phyloP scores from a whole-genome alignment of 2,113 vertebrate species.

The Dinomys branickii region DNA sequence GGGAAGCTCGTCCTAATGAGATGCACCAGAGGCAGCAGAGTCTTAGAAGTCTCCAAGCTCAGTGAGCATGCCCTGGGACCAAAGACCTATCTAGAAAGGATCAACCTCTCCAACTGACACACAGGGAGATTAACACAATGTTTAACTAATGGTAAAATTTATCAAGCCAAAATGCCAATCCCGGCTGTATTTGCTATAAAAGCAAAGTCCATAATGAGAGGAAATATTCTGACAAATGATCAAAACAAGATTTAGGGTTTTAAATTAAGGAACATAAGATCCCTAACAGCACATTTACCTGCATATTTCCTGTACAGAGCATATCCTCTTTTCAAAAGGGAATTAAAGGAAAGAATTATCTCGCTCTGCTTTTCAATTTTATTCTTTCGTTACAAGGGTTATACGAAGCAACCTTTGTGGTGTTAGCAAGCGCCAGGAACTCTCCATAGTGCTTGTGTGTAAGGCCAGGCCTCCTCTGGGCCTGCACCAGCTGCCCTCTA shows the following conservation, averaged over 20 bases:
- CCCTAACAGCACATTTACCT: neutral
- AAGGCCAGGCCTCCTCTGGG: neutral
- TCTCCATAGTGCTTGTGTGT: neutral
- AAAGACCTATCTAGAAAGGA: neutral
- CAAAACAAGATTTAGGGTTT: neutral
- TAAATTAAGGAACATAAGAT: neutral
- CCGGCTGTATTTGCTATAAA: neutral
- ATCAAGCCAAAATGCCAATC: slow-evolving; percentile 4
- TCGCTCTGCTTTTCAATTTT: neutral
- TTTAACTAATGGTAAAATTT: slow-evolving; percentile 51
- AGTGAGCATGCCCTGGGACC: neutral
- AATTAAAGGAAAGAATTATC: neutral
- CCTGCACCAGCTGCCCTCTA: neutral
- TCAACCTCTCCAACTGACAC: neutral
- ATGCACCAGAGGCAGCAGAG: neutral
- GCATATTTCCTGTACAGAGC: neutral
- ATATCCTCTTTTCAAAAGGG: neutral
- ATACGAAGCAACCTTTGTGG: neutral
- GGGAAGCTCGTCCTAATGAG: slow-evolving; percentile 14
- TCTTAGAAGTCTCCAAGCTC: neutral
- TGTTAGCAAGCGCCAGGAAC: neutral
- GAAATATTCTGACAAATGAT: neutral
- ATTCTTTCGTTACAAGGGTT: neutral
- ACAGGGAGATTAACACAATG: neutral
- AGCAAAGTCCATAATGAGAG: neutral